Percentiles rank a stretch among this genome's conserved stretches.
Evolutionary conservation across 2,888 invertebrate genomes (phyloP).

Genomic region (Perithous albicinctus): DNA sequence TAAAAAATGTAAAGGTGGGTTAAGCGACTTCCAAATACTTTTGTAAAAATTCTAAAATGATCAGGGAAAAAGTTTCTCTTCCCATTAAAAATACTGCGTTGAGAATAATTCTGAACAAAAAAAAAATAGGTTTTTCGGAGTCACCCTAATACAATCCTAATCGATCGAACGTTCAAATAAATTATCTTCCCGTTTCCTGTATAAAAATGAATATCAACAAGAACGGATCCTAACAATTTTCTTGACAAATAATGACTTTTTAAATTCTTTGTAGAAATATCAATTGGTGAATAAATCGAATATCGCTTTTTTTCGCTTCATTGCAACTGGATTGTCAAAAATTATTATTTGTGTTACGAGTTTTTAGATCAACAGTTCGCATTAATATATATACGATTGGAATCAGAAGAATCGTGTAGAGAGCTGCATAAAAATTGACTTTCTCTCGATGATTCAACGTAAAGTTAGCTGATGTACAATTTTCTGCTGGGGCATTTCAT

Average conservation of each 20-base stretch:
- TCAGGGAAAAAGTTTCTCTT: too few species aligned
- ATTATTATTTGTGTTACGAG: neutral
- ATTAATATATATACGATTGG: neutral
- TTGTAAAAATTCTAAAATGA: too few species aligned
- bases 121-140: too few species aligned
- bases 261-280: neutral
- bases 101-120: too few species aligned
- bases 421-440: neutral
- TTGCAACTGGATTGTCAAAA: neutral
- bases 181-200: neutral
- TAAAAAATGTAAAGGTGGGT: too few species aligned
- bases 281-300: neutral
- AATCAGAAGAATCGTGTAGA: neutral
- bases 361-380: neutral
- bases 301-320: constrained; percentile 8
- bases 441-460: neutral
- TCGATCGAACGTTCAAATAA: neutral
- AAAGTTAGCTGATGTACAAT: constrained; percentile 4
- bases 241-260: neutral
- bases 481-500: neutral
- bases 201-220: neutral
- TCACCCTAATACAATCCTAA: too few species aligned
- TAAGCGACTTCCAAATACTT: too few species aligned
- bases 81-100: too few species aligned
- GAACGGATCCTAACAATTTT: neutral